Evolutionary conservation across 2,113 vertebrate species (phyloP).

Genomic region (Petrocephalus zakoni): DNA sequence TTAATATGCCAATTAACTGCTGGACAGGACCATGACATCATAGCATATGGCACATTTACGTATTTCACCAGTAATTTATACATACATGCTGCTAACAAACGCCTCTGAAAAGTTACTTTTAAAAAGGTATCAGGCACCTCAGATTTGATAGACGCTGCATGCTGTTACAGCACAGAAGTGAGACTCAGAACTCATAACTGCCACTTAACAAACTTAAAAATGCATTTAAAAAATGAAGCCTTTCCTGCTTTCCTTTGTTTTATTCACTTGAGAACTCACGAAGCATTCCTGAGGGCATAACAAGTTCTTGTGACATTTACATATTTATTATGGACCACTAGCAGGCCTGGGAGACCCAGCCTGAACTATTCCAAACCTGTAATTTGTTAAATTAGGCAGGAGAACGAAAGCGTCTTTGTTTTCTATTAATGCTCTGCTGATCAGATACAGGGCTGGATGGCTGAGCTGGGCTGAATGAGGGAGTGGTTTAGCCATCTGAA

Average conservation of each 20-base stretch:
- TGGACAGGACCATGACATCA: neutral
- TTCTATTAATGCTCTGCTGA: neutral
- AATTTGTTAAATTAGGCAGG: slow-evolving; percentile 7
- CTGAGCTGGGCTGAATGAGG: neutral
- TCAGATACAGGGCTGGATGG: neutral
- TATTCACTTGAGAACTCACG: neutral
- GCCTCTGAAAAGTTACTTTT: neutral
- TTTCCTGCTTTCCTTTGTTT: neutral
- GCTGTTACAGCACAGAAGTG: neutral
- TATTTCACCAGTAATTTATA: neutral
- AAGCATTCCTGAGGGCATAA: neutral
- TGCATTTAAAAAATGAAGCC: neutral
- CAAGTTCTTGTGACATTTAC: neutral
- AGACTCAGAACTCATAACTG: neutral
- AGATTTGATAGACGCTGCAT: neutral
- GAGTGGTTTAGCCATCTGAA: neutral
- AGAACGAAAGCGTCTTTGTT: neutral
- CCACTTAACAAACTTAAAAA: neutral
- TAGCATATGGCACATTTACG: neutral
- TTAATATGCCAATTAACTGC: neutral
- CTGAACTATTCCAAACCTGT: slow-evolving; percentile 5
- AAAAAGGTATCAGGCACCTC: neutral
- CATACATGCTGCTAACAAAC: neutral
- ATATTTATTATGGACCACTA: neutral
- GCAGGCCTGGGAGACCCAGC: neutral